Evolutionary conservation across 1,140 invertebrate species (phyloP), one percentile per base, ranked within the genome.

Genomic region (Bactericera cockerelli): DNA sequence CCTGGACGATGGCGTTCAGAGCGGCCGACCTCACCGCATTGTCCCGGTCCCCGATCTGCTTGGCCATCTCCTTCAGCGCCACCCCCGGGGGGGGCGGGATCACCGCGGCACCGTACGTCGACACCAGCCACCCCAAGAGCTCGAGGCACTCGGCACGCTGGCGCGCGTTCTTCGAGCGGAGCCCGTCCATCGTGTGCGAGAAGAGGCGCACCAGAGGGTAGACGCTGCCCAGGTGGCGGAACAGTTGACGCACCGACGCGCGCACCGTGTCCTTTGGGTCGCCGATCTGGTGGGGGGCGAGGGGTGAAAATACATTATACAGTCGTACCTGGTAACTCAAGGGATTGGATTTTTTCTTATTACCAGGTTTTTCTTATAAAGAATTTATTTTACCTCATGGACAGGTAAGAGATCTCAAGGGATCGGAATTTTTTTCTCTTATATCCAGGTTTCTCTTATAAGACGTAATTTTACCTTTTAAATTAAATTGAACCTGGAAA

Each of bases 1-100:
- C 93, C 65, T 87, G 82, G 14, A 96, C 88, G 49, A 96, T 81
- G 65, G 89, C 90, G 74, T 98, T 98, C 1, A 98, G 75, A 1
- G 95, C 93, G 11, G 93, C 93, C 71, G 89, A 96, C 57, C 95
- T 77, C 39, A 98, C 95, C n/a, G 84, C 83, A 73, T 93, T 97
- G 72, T 99, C 95, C 28, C 93, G 74, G 73, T 99, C 94, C 1
- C 89, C 84, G 66, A 99, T 96, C 69, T 96, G 93, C 53, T 86
- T 84, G 0, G 93, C 92, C 16, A 99, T 82, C 74, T 93, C 87
- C 70, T 93, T 93, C 1, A 98, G 69, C n/a, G 89, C 83, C n/a
- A n/a, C n/a, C n/a, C n/a, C n/a, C n/a, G n/a, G n/a, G 14, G 79
- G 79, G 49, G 79, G 76, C 0, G 86, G 81, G 70, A 90, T 92